Evolutionary conservation across 2,113 vertebrate species (phyloP).

Genomic region (Ploceus nigricollis): DNA sequence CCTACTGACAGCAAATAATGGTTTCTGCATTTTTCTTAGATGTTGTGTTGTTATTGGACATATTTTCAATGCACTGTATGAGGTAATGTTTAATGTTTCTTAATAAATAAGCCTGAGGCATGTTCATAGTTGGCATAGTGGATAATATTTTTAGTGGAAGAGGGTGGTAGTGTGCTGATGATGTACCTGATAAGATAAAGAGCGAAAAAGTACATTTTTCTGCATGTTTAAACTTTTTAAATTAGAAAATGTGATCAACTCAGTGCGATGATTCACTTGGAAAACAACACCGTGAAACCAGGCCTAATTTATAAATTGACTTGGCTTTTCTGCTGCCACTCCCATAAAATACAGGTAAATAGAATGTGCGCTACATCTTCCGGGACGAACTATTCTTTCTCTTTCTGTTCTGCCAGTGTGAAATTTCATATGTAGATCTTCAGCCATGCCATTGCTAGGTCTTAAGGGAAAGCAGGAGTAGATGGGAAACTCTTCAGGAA

Average conservation of each 20-base stretch:
- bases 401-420: background rate
- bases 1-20: constrained; percentile 46
- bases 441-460: background rate
- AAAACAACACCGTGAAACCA: constrained; percentile 11
- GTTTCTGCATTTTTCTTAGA: constrained; percentile 54
- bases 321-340: constrained; percentile 3
- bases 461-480: background rate
- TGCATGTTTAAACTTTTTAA: constrained; percentile 61
- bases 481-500: constrained; percentile 35
- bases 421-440: background rate
- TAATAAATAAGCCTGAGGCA: constrained; percentile 36
- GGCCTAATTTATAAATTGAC: constrained; percentile 25
- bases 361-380: background rate
- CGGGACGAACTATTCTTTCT: background rate
- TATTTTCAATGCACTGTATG: constrained; percentile 35
- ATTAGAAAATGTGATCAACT: constrained; percentile 41
- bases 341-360: background rate
- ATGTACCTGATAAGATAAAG: constrained; percentile 51
- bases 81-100: constrained; percentile 55
- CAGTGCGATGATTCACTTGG: constrained; percentile 33
- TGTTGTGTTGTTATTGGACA: constrained; percentile 37
- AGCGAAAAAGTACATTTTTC: constrained; percentile 46
- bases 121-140: constrained; percentile 26
- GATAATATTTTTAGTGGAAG: constrained; percentile 36
- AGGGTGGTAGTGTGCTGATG: constrained; percentile 21